A percentile compares a stretch with the other conserved stretches of the same genome.
phyloP scores from a whole-genome alignment of 2,797 vertebrate genomes.

The Myiotriccus ornatus region DNA sequence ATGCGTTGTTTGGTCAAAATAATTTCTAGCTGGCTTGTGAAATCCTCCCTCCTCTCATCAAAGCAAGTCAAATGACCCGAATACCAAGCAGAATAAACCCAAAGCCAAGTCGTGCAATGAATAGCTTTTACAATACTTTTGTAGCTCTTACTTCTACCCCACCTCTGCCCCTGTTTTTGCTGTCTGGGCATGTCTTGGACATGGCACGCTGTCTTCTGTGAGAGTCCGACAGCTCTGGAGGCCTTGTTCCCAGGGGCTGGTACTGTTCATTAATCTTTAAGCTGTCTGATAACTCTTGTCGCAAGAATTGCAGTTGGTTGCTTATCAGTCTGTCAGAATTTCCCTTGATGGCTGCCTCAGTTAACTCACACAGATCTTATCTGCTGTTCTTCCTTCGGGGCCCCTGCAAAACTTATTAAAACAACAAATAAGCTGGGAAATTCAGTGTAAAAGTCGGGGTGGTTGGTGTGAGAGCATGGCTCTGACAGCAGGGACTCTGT shows the following conservation, averaged over 20 bases:
- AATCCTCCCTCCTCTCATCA: not conserved
- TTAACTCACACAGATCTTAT: not conserved
- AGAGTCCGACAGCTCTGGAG: not conserved
- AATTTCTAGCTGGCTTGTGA: not conserved
- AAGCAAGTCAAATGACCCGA: not conserved
- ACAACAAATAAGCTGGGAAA: not conserved
- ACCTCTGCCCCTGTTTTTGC: not conserved
- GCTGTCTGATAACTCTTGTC: not conserved
- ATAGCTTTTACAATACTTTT: not conserved
- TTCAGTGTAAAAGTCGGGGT: not conserved
- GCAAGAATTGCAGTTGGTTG: not conserved
- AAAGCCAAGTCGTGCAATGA: rapidly evolving
- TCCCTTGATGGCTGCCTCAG: not conserved
- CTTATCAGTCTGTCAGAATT: not conserved
- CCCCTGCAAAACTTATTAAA: not conserved
- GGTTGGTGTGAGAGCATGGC: not conserved
- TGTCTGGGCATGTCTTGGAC: not conserved
- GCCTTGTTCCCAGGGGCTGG: not conserved
- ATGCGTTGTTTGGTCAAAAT: not conserved
- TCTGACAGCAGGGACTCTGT: not conserved
- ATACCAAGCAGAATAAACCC: not conserved
- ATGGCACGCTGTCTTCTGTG: rapidly evolving
- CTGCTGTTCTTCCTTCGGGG: not conserved
- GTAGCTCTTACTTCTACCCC: not conserved
- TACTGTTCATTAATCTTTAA: not conserved